Conservation (phyloP, 1,140 invertebrate species). For the Hylaeus volcanicus region DNA sequence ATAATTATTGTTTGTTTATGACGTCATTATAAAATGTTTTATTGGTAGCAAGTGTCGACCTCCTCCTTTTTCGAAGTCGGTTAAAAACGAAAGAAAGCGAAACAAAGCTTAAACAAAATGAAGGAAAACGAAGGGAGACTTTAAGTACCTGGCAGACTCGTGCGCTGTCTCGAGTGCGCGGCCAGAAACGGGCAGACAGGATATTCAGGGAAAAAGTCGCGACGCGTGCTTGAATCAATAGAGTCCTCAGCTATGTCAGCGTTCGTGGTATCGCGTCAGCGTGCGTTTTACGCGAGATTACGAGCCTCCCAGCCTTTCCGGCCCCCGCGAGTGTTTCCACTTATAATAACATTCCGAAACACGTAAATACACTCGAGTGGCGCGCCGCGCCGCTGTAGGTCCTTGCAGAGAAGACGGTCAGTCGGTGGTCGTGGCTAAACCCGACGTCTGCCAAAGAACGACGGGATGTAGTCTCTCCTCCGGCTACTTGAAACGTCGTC, state of each 20-base stretch:
- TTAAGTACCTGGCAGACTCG: not conserved
- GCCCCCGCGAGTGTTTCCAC: constrained; percentile 69
- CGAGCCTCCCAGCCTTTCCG: not conserved
- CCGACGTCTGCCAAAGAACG: constrained; percentile 61
- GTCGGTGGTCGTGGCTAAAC: constrained; percentile 50
- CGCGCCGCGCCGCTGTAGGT: constrained; percentile 73
- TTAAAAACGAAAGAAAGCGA: no score
- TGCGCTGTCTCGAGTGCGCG: not conserved
- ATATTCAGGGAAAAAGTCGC: constrained; percentile 17
- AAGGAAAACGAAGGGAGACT: not conserved
- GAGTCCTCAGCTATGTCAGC: constrained; percentile 18
- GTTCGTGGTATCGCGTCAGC: constrained; percentile 19
- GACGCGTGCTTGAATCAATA: constrained; percentile 39
- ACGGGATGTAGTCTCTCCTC: constrained; percentile 42
- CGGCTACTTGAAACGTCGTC: constrained; percentile 53
- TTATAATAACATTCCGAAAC: constrained; percentile 76
- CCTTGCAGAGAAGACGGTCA: constrained; percentile 59
- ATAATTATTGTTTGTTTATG: no score
- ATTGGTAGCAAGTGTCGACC: no score
- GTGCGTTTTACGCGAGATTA: constrained; percentile 26
- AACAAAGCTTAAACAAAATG: not conserved
- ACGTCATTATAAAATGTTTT: no score
- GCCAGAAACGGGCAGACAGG: constrained; percentile 32
- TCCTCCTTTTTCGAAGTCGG: no score
- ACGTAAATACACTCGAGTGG: constrained; percentile 75